Conservation (phyloP, 2,113 vertebrate genomes). For the Pachyramphus minor region DNA sequence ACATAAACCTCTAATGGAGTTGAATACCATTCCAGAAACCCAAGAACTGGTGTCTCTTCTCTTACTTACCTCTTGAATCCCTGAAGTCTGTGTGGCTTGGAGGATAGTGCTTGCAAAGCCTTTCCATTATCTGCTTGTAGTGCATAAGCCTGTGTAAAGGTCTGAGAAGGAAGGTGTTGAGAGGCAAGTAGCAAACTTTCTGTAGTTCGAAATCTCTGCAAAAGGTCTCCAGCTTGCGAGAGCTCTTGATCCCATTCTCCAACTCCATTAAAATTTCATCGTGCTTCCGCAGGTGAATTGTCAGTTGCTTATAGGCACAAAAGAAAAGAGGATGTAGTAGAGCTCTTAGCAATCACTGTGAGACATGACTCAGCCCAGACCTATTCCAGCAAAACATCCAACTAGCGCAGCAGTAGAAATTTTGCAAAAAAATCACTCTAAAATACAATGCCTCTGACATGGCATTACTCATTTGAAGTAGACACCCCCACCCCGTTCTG, state of each 20-base stretch:
- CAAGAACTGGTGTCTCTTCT: background rate
- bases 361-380: background rate
- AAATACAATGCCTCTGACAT: background rate
- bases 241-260: constrained; percentile 82
- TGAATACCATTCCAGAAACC: background rate
- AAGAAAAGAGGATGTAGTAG: background rate
- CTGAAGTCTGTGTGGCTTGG: constrained; percentile 89
- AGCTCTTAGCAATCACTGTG: background rate
- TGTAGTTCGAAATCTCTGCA: constrained; percentile 96
- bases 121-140: constrained; percentile 97
- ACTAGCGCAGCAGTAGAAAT: background rate
- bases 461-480: background rate
- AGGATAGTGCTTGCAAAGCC: constrained; percentile 92
- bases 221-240: constrained; percentile 82
- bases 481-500: background rate
- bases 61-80: constrained; percentile 87
- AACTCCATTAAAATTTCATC: constrained; percentile 85
- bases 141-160: constrained; percentile 94
- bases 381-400: background rate
- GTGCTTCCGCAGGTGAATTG: constrained; percentile 86
- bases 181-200: constrained; percentile 95
- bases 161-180: constrained; percentile 93
- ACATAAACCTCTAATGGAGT: background rate
- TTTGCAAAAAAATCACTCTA: background rate
- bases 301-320: constrained; percentile 77